Base-by-base conservation (phyloP, 2,888 invertebrate genomes). In the Nycteola revayana region DNA sequence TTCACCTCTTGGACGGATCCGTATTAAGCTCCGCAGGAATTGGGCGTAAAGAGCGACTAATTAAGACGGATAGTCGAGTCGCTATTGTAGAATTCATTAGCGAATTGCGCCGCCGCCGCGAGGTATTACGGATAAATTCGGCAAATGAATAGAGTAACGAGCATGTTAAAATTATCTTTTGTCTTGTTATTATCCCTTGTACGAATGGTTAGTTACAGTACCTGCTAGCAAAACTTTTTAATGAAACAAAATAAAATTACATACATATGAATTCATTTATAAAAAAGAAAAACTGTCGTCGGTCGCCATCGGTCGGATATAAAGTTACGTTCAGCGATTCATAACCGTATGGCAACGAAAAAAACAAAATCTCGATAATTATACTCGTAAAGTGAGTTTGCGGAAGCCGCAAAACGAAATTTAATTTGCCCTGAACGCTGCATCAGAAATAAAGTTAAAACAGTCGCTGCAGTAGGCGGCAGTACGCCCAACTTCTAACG, bases 401-500 rank as follows among this genome's bases (percentile, higher is more conserved):
- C 78, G 83, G 79, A 85, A 86, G 77, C 87, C 83, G 74, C 87
- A 85, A 84, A 87, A 86, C 82, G 86, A 87, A 88, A 88, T 87
- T 87, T 87, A 88, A 88, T 88, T 88, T 87, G 86, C 82, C 81
- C 81, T 85, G 88, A 88, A 87, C 81, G 85, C 83, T 86, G 88
- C 87, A 87, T 86, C 88, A 86, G 84, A 84, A 86, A 86, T 86
- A 87, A 86, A 87, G 86, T 87, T 87, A 85, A 87, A 87, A 87
- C 85, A 87, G 87, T 85, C 82, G 77, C 75, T 83, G 86, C 85
- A 85, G 79, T 77, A 75, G 82, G 79, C 76, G 72, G 75, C 60
- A 62, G 77, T 63, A 82, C 80, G 85, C 53, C 72, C 73, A 88
- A 87, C 87, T 88, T 87, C 85, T 86, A 87, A 88, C 87, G 83